A percentile compares a stretch with the other conserved stretches of the same genome.
Evolutionary conservation across 2,797 vertebrate species (phyloP).

Genomic region (Sebastes oblongus): DNA sequence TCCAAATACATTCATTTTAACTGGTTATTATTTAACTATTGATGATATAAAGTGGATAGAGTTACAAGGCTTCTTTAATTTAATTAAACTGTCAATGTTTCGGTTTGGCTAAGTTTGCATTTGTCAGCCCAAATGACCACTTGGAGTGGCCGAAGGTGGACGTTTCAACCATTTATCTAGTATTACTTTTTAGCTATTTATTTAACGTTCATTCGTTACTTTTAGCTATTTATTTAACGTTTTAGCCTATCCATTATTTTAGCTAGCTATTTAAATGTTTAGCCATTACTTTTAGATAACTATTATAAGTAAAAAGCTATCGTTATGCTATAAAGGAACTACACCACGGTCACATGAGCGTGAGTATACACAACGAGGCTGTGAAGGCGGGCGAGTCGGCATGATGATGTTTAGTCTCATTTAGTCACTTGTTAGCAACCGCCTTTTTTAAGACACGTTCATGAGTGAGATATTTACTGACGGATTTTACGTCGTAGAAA

Average conservation of each 20-base stretch:
- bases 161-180: neutral
- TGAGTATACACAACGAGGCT: too few species aligned
- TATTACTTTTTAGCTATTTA: too few species aligned
- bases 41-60: neutral
- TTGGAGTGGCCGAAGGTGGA: neutral
- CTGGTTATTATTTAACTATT: neutral
- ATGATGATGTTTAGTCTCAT: too few species aligned
- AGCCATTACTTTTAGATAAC: neutral
- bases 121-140: neutral
- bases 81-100: neutral
- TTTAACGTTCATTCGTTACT: too few species aligned
- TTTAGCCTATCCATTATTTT: neutral
- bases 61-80: neutral
- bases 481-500: too few species aligned
- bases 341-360: too few species aligned
- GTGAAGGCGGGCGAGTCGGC: too few species aligned
- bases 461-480: too few species aligned
- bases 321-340: too few species aligned
- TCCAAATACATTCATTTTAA: neutral
- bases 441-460: too few species aligned
- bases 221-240: neutral
- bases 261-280: neutral
- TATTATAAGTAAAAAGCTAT: too few species aligned
- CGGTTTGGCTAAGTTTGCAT: neutral
- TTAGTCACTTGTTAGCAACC: too few species aligned